These are phyloP conservation scores for Falco peregrinus DNA, from an alignment of 2,797 vertebrate species.

Conservation along the genomic window DNA sequence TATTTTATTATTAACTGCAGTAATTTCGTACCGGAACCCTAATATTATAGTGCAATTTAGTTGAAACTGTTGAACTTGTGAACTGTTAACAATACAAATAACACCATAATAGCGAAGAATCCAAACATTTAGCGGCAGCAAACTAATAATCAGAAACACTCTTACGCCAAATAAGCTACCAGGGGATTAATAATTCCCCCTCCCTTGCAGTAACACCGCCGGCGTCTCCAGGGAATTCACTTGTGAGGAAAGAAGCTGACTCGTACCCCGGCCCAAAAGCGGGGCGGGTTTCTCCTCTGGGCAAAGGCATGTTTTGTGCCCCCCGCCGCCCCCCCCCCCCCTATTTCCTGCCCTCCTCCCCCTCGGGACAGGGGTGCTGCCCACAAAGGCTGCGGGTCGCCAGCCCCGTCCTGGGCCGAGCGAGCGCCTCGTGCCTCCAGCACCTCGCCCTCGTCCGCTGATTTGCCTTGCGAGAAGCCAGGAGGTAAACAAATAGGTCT, in stretches of 20 bases:
- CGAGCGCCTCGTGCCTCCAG: constrained; percentile 44
- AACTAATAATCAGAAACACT: constrained; percentile 55
- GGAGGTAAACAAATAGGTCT: constrained; percentile 56
- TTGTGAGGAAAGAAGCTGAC: background rate
- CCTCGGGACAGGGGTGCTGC: background rate
- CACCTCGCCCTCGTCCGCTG: background rate
- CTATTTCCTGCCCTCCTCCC: background rate
- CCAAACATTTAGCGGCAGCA: constrained; percentile 31
- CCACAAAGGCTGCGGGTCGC: background rate
- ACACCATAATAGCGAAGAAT: constrained; percentile 33
- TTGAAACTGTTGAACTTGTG: constrained; percentile 45
- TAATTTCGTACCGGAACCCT: constrained; percentile 33
- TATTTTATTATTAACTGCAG: constrained; percentile 57
- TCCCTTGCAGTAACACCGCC: background rate
- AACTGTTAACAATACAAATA: constrained; percentile 58
- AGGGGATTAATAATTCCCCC: constrained; percentile 28
- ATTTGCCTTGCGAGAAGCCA: constrained; percentile 19
- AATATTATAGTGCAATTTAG: constrained; percentile 54
- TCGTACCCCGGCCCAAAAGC: background rate
- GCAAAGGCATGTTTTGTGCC: background rate
- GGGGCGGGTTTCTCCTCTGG: background rate
- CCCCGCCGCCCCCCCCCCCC: background rate
- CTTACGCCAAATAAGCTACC: constrained; percentile 29
- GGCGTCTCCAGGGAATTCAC: background rate
- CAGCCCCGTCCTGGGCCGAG: background rate